These are phyloP conservation scores for Hyphantria cunea DNA, from an alignment of 1,140 invertebrate species.

Conservation along the genomic window DNA sequence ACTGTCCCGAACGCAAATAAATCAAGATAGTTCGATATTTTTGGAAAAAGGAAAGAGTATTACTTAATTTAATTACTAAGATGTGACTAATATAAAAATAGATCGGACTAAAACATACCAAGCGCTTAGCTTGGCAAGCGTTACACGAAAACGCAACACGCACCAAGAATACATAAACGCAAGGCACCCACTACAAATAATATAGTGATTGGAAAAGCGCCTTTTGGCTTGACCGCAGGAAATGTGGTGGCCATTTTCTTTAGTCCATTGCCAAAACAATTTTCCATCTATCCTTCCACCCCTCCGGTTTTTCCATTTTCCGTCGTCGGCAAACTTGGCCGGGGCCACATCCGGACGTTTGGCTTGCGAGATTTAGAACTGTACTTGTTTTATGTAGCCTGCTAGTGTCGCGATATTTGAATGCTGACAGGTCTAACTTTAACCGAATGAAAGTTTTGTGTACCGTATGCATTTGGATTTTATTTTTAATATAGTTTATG, in stretches of 20 bases:
- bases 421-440: constrained; percentile 24
- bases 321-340: constrained; percentile 73
- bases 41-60: too few relatives aligned
- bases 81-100: background rate
- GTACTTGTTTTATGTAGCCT: constrained; percentile 60
- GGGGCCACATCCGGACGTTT: constrained; percentile 51
- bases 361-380: constrained; percentile 62
- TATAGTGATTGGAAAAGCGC: constrained; percentile 73
- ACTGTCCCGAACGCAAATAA: too few relatives aligned
- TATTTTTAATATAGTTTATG: too few relatives aligned
- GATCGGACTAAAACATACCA: constrained; percentile 1
- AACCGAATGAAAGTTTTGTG: constrained; percentile 4
- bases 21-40: too few relatives aligned
- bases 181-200: constrained; percentile 41
- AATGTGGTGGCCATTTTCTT: constrained; percentile 80
- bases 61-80: too few relatives aligned
- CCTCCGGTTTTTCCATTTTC: constrained; percentile 75
- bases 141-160: constrained; percentile 35
- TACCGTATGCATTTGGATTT: too few relatives aligned
- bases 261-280: constrained; percentile 79
- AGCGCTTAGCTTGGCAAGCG: constrained; percentile 18
- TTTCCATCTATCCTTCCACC: constrained; percentile 68
- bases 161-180: constrained; percentile 68
- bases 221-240: constrained; percentile 78
- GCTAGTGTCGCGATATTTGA: constrained; percentile 33